Percentiles rank a stretch among this genome's conserved stretches.
phyloP scores from a whole-genome alignment of 2,113 vertebrate species.

The Pluvialis apricaria region DNA sequence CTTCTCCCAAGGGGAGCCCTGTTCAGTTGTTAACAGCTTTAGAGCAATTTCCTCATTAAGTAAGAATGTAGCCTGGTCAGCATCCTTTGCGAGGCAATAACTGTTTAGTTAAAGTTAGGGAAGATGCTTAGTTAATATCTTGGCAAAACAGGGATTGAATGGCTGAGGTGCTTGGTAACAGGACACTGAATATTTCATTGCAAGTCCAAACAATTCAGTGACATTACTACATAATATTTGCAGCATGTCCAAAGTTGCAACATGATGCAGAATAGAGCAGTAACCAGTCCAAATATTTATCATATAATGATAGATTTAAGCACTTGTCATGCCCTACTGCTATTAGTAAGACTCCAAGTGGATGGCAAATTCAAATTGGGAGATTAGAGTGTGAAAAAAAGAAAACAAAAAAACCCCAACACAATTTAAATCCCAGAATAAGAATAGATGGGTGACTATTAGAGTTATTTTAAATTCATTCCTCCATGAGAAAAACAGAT shows the following conservation, averaged over 20 bases:
- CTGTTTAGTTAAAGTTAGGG: conserved; percentile 67
- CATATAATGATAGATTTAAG: neutral
- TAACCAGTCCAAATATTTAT: neutral
- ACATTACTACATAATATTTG: neutral
- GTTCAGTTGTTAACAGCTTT: conserved; percentile 52
- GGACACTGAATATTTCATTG: neutral
- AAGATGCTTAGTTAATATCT: conserved; percentile 65
- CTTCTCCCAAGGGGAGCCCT: conserved; percentile 17
- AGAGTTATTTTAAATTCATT: neutral
- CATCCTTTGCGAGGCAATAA: conserved; percentile 37
- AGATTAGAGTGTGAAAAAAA: neutral
- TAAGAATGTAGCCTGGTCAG: conserved; percentile 60
- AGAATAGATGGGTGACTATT: neutral
- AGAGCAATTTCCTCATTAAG: conserved; percentile 66
- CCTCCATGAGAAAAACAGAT: neutral
- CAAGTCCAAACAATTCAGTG: neutral
- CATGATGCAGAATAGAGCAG: neutral
- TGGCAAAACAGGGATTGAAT: conserved; percentile 12
- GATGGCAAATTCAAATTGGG: neutral
- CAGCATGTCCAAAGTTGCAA: neutral
- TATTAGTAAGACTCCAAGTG: neutral
- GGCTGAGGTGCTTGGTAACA: neutral
- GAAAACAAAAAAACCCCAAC: too few relatives aligned
- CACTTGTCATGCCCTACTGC: neutral
- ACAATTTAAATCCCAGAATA: neutral